Base-by-base conservation (phyloP, 2,797 vertebrate genomes). In the Notolabrus celidotus region DNA sequence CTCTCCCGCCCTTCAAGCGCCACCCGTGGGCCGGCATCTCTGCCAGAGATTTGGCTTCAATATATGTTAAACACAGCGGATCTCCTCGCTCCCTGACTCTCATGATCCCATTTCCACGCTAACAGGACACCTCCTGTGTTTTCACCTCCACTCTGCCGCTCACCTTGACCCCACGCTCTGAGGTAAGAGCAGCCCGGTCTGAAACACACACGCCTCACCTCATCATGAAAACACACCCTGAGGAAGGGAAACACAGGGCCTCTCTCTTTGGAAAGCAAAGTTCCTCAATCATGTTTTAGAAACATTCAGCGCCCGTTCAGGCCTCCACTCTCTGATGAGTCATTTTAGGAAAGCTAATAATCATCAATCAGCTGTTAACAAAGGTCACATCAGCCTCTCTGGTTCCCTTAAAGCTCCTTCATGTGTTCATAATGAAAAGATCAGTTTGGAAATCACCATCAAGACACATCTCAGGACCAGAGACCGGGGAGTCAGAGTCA, bases 1-100 rank as follows among this genome's bases (percentile, higher is more conserved):
- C 85, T 89, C 71, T 45, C 47, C 69, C 19, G 67, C 54, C 91
- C 89, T 92, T 90, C 84, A 85, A 10, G 58, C 45, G 0, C 25
- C 71, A 47, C 64, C 45, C 57, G 41, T 67, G 80, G 55, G 46
- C n/a, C 63, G 0, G 71, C 75, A 79, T 75, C 73, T 42, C n/a
- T 22, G 31, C 58, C 25, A 0, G 9, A 3, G 65, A 71, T 80
- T 82, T 81, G 46, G 65, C 73, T 60, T 78, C 49, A 22, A 42
- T 1, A 9, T 6, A 17, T 54, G 71, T 89, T 67, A 41, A 80
- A 79, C 47, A 55, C 57, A 50, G 29, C 2, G 27, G 70, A 74
- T n/a, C 19, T 22, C 20, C 12, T 22, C 43, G 19, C 12, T 33
- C 29, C 2, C 17, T 0, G n/a, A 23, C 34, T 25, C 60, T 1